A percentile compares a stretch with the other conserved stretches of the same genome.
phyloP scores from a whole-genome alignment of 2,113 vertebrate species.

The Cephalopterus ornatus region DNA sequence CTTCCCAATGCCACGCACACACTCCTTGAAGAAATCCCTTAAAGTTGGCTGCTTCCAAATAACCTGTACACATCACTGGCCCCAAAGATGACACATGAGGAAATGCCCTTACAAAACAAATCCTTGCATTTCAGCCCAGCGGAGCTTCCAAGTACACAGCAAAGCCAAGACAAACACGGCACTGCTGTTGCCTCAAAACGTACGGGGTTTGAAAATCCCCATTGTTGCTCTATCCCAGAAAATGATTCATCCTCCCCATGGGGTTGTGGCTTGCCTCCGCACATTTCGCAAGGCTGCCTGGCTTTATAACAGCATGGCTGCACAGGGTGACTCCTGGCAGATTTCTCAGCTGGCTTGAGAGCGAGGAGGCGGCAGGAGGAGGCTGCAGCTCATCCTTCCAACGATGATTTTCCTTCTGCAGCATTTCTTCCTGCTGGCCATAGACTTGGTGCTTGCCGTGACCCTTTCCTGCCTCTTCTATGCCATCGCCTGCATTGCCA shows the following conservation, averaged over 20 bases:
- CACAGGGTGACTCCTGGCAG: not conserved
- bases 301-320: conserved; percentile 9
- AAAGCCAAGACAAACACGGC: not conserved
- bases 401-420: conserved; percentile 8
- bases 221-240: not conserved
- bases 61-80: not conserved
- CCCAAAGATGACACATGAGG: not conserved
- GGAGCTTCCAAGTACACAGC: not conserved
- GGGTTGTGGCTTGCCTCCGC: conserved; percentile 16
- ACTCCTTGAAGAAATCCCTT: not conserved
- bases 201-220: conserved; percentile 11
- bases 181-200: not conserved
- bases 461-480: conserved; percentile 54
- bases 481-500: not conserved
- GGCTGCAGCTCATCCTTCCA: not conserved
- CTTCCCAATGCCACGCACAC: not conserved
- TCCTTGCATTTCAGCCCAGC: not conserved
- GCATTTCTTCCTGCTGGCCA: not conserved
- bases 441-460: conserved; percentile 54
- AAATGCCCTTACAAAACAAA: not conserved
- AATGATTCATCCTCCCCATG: conserved; percentile 35
- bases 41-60: not conserved
- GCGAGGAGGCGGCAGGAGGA: not conserved
- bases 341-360: not conserved
- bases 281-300: conserved; percentile 45